These are phyloP conservation scores for Muscidifurax raptorellus DNA, from an alignment of 1,140 invertebrate genomes.

Conservation along the genomic window DNA sequence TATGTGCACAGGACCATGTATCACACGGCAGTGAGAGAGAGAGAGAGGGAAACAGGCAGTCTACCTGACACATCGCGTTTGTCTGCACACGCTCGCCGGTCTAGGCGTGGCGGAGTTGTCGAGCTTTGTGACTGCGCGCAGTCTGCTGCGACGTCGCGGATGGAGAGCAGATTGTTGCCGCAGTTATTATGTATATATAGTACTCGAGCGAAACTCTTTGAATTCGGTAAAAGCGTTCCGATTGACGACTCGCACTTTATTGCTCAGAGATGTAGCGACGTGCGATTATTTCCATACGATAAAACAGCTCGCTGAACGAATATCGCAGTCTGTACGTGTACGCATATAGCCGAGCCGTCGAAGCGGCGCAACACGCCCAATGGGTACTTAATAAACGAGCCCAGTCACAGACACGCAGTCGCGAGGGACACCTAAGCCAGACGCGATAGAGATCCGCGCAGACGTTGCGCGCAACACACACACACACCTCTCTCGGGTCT, in stretches of 20 bases:
- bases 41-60: conserved; percentile 54
- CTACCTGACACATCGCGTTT: conserved; percentile 71
- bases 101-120: conserved; percentile 60
- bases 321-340: too few relatives aligned
- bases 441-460: neutral
- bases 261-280: too few relatives aligned
- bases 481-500: conserved; percentile 40
- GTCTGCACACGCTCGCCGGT: conserved; percentile 40
- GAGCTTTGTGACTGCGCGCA: neutral
- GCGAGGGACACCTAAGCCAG: neutral
- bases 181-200: too few relatives aligned
- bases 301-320: too few relatives aligned
- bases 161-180: too few relatives aligned
- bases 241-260: too few relatives aligned
- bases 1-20: conserved; percentile 9
- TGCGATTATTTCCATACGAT: too few relatives aligned
- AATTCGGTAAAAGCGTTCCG: too few relatives aligned
- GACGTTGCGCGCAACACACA: conserved; percentile 55
- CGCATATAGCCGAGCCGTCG: too few relatives aligned
- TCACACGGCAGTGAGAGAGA: conserved; percentile 23
- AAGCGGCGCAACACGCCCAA: neutral
- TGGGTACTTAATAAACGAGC: neutral
- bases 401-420: neutral
- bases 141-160: neutral
- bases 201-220: too few relatives aligned